Evolutionary conservation across 2,113 vertebrate species (phyloP).

Genomic region (Datnioides undecimradiatus): DNA sequence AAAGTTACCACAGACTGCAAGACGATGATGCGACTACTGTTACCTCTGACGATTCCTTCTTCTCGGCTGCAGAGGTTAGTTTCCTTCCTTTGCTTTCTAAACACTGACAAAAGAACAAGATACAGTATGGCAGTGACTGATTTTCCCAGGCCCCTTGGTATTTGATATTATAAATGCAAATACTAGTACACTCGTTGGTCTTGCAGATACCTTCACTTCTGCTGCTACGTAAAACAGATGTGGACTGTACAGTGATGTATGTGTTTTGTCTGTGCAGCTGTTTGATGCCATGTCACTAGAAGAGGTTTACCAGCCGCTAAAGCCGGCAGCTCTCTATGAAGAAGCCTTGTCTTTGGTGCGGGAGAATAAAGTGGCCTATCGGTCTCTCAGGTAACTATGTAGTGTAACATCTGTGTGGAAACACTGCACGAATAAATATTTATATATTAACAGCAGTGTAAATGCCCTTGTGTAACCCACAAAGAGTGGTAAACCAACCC

Average conservation of each 20-base stretch:
- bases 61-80: conserved; percentile 95
- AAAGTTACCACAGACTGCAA: conserved; percentile 82
- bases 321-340: conserved; percentile 91
- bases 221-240: background rate
- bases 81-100: background rate
- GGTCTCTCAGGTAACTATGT: conserved; percentile 88
- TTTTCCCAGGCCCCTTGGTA: background rate
- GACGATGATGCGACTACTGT: conserved; percentile 89
- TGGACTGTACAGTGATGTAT: background rate
- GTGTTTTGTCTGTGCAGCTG: conserved; percentile 81
- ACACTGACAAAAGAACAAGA: background rate
- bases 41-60: conserved; percentile 94
- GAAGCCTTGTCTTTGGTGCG: conserved; percentile 90
- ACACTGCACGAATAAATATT: background rate
- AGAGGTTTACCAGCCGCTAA: conserved; percentile 86
- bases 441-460: background rate
- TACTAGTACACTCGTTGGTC: background rate
- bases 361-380: conserved; percentile 87
- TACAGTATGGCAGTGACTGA: background rate
- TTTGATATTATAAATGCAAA: background rate
- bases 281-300: conserved; percentile 88
- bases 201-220: background rate
- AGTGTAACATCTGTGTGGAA: background rate
- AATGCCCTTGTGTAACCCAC: background rate
- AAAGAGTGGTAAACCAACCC: background rate